A percentile compares a stretch with the other conserved stretches of the same genome.
These are phyloP conservation scores for Petrocephalus sullivani DNA, from an alignment of 2,797 vertebrate species.

Conservation along the genomic window DNA sequence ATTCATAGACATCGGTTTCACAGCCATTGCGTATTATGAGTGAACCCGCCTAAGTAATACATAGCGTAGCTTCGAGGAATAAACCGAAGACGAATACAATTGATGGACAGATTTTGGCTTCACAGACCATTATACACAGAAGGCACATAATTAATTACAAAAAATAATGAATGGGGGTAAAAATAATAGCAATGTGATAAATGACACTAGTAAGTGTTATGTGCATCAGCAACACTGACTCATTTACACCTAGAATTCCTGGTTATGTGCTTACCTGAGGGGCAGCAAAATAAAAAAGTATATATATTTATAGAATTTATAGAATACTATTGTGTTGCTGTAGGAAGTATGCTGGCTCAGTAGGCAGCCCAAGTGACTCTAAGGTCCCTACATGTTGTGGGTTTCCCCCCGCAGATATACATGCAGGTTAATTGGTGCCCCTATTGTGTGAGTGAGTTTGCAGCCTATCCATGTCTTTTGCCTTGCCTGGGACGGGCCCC, in stretches of 20 bases:
- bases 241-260: background rate
- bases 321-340: background rate
- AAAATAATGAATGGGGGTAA: background rate
- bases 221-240: background rate
- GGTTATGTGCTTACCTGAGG: background rate
- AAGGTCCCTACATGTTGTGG: background rate
- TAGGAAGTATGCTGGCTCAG: background rate
- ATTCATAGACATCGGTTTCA: slow-evolving; percentile 12
- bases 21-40: slow-evolving; percentile 13
- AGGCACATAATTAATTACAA: background rate
- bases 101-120: background rate
- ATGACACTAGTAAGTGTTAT: background rate
- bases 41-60: slow-evolving; percentile 11
- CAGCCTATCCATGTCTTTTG: background rate
- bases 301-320: background rate
- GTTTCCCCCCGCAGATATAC: background rate
- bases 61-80: background rate
- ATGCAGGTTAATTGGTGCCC: background rate
- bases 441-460: background rate
- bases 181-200: background rate
- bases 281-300: background rate
- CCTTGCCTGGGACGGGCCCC: background rate
- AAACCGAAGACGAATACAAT: background rate
- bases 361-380: background rate
- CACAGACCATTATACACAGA: slow-evolving; percentile 4